phyloP scores from a whole-genome alignment of 2,113 vertebrate species.

The Hirundichthys speculiger region DNA sequence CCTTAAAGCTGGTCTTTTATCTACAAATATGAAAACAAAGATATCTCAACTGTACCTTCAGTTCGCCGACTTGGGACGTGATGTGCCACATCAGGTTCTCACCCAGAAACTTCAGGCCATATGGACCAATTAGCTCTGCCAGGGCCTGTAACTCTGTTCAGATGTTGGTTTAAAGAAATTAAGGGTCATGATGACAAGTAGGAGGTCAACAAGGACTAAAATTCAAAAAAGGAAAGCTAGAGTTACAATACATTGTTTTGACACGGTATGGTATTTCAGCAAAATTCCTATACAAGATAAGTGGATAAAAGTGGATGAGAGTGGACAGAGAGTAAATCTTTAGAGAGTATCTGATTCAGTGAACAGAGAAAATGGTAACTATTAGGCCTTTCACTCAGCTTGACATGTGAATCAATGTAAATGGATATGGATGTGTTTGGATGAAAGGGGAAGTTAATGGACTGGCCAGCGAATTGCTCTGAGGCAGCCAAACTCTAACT shows the following conservation, averaged over 20 bases:
- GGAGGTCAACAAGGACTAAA: neutral
- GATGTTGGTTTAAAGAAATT: neutral
- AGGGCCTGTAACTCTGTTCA: constrained; percentile 87
- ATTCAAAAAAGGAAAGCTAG: too few species aligned
- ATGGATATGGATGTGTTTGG: constrained; percentile 31
- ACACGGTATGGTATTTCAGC: neutral
- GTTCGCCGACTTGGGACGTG: constrained; percentile 92
- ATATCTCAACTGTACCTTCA: constrained; percentile 83
- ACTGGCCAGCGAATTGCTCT: constrained; percentile 44
- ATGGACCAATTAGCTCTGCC: constrained; percentile 92
- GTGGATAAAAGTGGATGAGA: too few species aligned
- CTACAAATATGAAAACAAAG: neutral
- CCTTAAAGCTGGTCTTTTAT: neutral
- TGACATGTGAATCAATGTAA: constrained; percentile 19
- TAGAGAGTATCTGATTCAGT: constrained; percentile 8
- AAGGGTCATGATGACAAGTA: neutral
- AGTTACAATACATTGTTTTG: neutral
- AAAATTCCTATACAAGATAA: neutral
- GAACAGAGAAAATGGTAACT: constrained; percentile 9
- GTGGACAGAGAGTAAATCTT: too few species aligned
- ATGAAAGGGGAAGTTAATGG: constrained; percentile 51
- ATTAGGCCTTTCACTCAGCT: constrained; percentile 25
- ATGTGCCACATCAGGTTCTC: constrained; percentile 98
- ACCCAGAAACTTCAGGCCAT: constrained; percentile 91
- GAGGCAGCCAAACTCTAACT: constrained; percentile 30